These are phyloP conservation scores for Gasterosteus aculeatus DNA, from an alignment of 2,113 vertebrate species.

Conservation along the genomic window DNA sequence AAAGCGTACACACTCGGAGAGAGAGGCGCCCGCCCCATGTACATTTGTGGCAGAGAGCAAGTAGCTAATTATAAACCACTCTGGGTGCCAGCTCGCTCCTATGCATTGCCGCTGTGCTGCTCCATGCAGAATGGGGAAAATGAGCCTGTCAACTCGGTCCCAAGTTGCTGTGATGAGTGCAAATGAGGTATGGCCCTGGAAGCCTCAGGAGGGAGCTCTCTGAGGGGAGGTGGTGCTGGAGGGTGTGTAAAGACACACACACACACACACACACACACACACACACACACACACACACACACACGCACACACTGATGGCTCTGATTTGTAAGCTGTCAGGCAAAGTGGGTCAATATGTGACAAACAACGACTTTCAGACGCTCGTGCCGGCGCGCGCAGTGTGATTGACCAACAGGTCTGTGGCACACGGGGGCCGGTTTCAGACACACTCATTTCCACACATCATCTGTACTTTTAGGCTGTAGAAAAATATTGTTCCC, in stretches of 20 bases:
- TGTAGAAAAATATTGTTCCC: background rate
- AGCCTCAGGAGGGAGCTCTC: slow-evolving; percentile 62
- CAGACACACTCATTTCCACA: slow-evolving; percentile 19
- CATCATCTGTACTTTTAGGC: slow-evolving; percentile 31
- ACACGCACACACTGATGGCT: slow-evolving; percentile 48
- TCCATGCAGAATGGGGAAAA: slow-evolving; percentile 77
- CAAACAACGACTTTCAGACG: slow-evolving; percentile 68
- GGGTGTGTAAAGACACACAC: slow-evolving; percentile 62
- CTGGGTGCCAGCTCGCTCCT: slow-evolving; percentile 61
- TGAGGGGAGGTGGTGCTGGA: slow-evolving; percentile 49
- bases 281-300: slow-evolving; percentile 24
- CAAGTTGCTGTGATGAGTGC: slow-evolving; percentile 73
- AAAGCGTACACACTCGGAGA: slow-evolving; percentile 40
- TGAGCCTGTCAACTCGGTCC: slow-evolving; percentile 78
- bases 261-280: slow-evolving; percentile 6
- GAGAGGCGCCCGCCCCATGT: slow-evolving; percentile 47
- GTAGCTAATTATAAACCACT: slow-evolving; percentile 82
- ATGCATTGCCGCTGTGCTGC: slow-evolving; percentile 60
- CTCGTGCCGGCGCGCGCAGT: slow-evolving; percentile 43
- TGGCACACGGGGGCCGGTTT: slow-evolving; percentile 25
- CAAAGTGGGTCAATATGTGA: slow-evolving; percentile 76
- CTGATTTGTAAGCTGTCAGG: slow-evolving; percentile 67
- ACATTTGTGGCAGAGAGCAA: slow-evolving; percentile 67
- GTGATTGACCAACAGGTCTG: slow-evolving; percentile 52
- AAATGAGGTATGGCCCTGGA: slow-evolving; percentile 79